These are phyloP conservation scores for Hyperoplus lanceolatus DNA, from an alignment of 2,797 vertebrate genomes.

Conservation along the genomic window DNA sequence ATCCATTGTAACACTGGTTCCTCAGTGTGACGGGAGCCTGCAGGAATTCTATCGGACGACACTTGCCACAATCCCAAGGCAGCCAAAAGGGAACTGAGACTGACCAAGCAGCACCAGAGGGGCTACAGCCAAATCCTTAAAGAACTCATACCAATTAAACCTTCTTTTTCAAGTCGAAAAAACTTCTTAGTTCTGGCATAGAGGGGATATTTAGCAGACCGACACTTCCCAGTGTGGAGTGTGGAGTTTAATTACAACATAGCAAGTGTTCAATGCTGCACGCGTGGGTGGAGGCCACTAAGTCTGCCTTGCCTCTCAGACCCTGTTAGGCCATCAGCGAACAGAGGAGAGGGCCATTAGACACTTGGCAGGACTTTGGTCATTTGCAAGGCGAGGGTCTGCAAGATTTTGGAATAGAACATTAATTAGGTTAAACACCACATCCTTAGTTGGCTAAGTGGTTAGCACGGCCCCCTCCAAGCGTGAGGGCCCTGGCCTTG, in stretches of 20 bases:
- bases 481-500: background rate
- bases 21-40: constrained; percentile 36
- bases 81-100: constrained; percentile 27
- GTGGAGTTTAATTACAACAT: constrained; percentile 57
- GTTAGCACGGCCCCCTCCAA: background rate
- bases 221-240: constrained; percentile 19
- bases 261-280: constrained; percentile 40
- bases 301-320: constrained; percentile 31
- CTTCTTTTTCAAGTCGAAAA: constrained; percentile 24
- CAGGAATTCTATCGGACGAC: constrained; percentile 35
- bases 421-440: constrained; percentile 23
- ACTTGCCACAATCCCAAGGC: constrained; percentile 42
- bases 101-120: constrained; percentile 9
- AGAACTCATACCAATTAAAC: background rate
- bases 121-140: constrained; percentile 1
- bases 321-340: constrained; percentile 24
- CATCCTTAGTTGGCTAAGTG: background rate
- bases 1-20: constrained; percentile 37
- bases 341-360: constrained; percentile 40
- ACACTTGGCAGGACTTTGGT: constrained; percentile 20
- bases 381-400: constrained; percentile 27
- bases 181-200: background rate
- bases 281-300: constrained; percentile 44
- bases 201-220: background rate
- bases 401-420: constrained; percentile 7